Conservation (phyloP, 2,888 invertebrate species). For the Mylabris sibirica region DNA sequence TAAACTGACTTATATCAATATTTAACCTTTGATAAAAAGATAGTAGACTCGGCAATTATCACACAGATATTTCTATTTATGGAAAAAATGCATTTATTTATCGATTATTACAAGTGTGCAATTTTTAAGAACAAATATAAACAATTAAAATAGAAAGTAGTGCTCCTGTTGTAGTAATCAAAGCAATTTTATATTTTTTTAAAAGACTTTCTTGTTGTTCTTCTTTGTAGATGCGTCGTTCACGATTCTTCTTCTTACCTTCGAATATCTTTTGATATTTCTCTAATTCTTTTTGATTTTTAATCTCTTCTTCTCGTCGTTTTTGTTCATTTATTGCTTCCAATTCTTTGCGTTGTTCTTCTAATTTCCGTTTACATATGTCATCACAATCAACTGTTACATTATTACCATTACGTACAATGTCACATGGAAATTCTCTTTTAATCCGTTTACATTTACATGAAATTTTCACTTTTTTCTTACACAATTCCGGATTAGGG, state of each 20-base stretch:
- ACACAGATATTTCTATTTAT: not conserved
- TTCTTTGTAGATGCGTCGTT: slow-evolving; percentile 60
- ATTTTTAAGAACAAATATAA: slow-evolving; percentile 3
- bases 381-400: slow-evolving; percentile 70
- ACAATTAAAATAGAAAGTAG: not conserved
- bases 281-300: slow-evolving; percentile 75
- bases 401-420: slow-evolving; percentile 63
- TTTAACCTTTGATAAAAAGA: slow-evolving; percentile 13
- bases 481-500: slow-evolving; percentile 72
- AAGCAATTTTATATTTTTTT: slow-evolving; percentile 62
- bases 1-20: not conserved
- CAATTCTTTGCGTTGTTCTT: slow-evolving; percentile 64
- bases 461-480: slow-evolving; percentile 78
- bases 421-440: slow-evolving; percentile 74
- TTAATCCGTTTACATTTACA: slow-evolving; percentile 83
- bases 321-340: slow-evolving; percentile 67
- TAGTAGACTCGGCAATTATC: not conserved
- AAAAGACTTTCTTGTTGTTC: slow-evolving; percentile 53
- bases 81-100: not conserved
- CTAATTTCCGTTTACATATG: slow-evolving; percentile 68
- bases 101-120: slow-evolving; percentile 1
- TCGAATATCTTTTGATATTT: slow-evolving; percentile 78
- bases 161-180: slow-evolving; percentile 34
- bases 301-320: slow-evolving; percentile 70
- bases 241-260: slow-evolving; percentile 69